Conservation (phyloP, 2,113 vertebrate species). For the Pantherophis guttatus region DNA sequence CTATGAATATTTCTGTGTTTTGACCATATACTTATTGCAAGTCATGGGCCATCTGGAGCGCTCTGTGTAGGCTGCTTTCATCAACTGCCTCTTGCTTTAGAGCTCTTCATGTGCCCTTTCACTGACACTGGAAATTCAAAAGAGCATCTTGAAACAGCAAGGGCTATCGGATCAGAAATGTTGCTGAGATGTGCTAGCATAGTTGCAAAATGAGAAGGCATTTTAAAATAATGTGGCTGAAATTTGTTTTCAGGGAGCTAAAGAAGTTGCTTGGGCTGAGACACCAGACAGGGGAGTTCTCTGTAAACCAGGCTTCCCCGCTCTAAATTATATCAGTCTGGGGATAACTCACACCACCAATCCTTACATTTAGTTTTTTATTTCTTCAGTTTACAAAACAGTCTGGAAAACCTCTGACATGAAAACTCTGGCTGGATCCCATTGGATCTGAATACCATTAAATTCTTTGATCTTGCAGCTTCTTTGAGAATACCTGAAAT, state of each 20-base stretch:
- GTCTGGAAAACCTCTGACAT: neutral
- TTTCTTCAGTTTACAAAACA: neutral
- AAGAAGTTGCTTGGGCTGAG: neutral
- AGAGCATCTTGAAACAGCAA: neutral
- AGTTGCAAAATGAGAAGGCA: neutral
- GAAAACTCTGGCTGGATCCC: neutral
- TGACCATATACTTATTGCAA: neutral
- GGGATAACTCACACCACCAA: neutral
- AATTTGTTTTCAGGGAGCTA: neutral
- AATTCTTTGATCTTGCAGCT: neutral
- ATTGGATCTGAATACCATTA: neutral
- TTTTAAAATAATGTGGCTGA: neutral
- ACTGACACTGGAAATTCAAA: neutral
- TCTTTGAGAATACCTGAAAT: neutral
- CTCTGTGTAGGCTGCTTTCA: constrained; percentile 4
- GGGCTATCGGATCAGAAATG: neutral
- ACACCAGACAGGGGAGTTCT: neutral
- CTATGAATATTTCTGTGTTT: neutral
- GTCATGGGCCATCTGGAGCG: neutral
- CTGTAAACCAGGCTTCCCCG: neutral
- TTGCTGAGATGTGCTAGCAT: rapidly evolving
- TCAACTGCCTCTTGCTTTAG: neutral
- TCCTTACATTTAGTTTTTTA: neutral
- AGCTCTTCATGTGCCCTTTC: neutral
- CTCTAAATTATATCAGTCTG: neutral